Base-by-base conservation (phyloP, 2,113 vertebrate genomes). In the Pluvianellus socialis region DNA sequence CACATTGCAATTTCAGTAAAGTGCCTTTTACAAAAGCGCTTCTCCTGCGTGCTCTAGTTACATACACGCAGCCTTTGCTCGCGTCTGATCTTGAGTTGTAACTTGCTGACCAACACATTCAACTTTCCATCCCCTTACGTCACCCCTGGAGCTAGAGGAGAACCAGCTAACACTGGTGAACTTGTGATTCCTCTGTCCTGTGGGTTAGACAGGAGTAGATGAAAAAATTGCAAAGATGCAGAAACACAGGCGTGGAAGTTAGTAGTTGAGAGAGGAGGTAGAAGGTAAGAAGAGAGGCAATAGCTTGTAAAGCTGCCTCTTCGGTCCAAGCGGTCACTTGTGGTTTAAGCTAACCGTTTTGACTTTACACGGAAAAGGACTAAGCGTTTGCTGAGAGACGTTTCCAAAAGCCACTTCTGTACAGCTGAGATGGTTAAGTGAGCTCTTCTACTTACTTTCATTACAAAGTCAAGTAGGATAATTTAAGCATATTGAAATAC, bases 161-260 rank as follows among this genome's bases (percentile, higher is more conserved):
- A 59, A 35, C 22, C 67, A 49, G 12, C 16, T 56, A 40, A 35
- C 12, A 7, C 0, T 32, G 55, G 11, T 38, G 45, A 44, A 12
- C 33, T 33, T 26, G 40, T n/a, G 30, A 44, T 72, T 73, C 24
- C 26, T 56, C 40, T 40, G 19, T 61, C 52, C 63, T 90, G 27
- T 27, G 30, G 30, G 24, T 70, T 40, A 40, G 33, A n/a, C 12
- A 59, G 42, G 3, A 24, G 32, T 24, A 71, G 42, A 18, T 47
- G 14, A 44, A 89, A 90, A 66, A 55, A 11, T 26, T 30, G 7
- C 20, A 55, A 80, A 26, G 3, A 1, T 49, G 33, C 7, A 38
- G 66, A 73, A 88, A 33, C 16, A n/a, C 0, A 1, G 17, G 32
- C 2, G 2, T 53, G 27, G 35, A 79, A 55, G 22, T 1, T 75